Evolutionary conservation across 2,113 vertebrate genomes (phyloP).

Genomic region (Solenodon paradoxus): DNA sequence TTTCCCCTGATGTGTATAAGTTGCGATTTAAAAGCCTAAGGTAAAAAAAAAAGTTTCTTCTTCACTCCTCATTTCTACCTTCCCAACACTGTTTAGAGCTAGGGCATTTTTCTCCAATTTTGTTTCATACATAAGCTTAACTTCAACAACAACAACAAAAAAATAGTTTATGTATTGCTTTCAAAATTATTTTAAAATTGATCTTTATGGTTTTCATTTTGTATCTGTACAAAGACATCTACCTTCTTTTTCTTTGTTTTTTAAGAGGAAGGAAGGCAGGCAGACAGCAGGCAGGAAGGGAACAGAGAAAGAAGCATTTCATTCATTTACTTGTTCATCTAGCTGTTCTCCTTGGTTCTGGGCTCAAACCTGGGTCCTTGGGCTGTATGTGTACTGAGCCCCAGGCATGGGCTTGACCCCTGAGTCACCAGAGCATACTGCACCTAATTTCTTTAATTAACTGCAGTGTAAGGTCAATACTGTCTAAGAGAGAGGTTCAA

Average conservation of each 20-base stretch:
- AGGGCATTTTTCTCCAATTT: not conserved
- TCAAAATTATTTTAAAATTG: slow-evolving; percentile 1
- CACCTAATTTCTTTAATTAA: slow-evolving; percentile 12
- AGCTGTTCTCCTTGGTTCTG: no score
- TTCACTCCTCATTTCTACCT: not conserved
- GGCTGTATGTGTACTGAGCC: no score
- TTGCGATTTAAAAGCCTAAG: not conserved
- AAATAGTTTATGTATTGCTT: not conserved
- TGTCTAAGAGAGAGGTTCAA: slow-evolving; percentile 22
- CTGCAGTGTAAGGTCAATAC: not conserved
- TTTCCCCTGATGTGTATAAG: not conserved
- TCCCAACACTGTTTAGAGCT: not conserved
- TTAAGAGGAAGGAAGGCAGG: no score
- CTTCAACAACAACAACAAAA: not conserved
- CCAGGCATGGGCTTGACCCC: no score
- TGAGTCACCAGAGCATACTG: no score
- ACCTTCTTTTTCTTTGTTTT: no score
- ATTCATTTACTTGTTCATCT: no score
- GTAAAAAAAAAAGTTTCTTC: not conserved
- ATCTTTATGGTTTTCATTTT: not conserved
- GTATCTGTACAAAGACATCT: not conserved
- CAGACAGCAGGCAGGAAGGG: no score
- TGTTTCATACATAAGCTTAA: not conserved
- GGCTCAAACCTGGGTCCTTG: no score
- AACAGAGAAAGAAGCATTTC: no score